A percentile compares a stretch with the other conserved stretches of the same genome.
Evolutionary conservation across 1,140 invertebrate species (phyloP).

Genomic region (Xylocopa sonorina): DNA sequence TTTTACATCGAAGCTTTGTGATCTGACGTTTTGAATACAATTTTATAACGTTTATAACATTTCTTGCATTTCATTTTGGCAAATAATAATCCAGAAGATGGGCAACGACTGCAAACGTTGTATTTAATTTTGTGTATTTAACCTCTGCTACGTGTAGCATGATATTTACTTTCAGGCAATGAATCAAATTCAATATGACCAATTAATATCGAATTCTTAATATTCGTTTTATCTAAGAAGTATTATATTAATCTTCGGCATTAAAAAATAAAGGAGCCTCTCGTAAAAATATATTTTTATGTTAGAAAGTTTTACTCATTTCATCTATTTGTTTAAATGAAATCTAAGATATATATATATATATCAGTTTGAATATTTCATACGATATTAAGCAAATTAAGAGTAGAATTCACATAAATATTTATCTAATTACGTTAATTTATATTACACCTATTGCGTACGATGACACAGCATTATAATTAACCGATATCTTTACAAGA

Average conservation of each 20-base stretch:
- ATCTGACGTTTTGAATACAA: not conserved
- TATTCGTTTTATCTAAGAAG: too few relatives aligned
- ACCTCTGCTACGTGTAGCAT: not conserved
- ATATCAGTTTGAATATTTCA: too few relatives aligned
- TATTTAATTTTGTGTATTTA: not conserved
- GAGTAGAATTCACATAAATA: too few relatives aligned
- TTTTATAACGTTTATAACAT: not conserved
- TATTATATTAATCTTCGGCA: not conserved
- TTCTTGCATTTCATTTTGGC: not conserved
- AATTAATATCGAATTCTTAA: not conserved
- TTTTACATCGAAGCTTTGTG: not conserved
- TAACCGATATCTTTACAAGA: not conserved
- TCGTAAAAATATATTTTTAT: not conserved
- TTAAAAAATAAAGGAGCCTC: not conserved
- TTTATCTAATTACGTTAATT: too few relatives aligned
- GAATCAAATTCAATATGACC: not conserved
- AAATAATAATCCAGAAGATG: not conserved
- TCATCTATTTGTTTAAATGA: too few relatives aligned
- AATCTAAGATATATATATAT: not conserved
- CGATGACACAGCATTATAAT: slow-evolving; percentile 2
- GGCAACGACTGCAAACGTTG: not conserved
- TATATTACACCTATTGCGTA: too few relatives aligned
- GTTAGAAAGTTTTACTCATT: not conserved
- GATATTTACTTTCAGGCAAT: too few relatives aligned
- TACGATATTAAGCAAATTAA: too few relatives aligned